Evolutionary conservation across 2,797 vertebrate genomes (phyloP).

Genomic region (Poecilia wingei): DNA sequence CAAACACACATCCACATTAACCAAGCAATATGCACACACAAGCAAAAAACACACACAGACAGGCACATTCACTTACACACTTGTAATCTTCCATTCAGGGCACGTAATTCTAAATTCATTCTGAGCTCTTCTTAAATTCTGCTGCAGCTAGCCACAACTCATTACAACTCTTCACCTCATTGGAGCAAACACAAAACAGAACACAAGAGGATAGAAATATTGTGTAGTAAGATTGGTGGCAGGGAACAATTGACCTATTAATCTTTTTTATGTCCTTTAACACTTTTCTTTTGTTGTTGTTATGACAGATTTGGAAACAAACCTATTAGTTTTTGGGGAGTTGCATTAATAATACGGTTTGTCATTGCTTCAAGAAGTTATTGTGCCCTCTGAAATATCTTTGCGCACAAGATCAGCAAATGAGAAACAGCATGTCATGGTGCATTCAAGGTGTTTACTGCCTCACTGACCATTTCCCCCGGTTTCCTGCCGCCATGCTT

Average conservation of each 20-base stretch:
- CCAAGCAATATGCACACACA: constrained; percentile 10
- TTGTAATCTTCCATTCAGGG: constrained; percentile 57
- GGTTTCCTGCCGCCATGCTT: neutral
- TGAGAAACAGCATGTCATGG: constrained; percentile 3
- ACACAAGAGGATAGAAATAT: constrained; percentile 10
- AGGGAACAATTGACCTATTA: constrained; percentile 7
- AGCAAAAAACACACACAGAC: neutral
- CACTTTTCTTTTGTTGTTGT: neutral
- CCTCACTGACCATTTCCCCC: neutral
- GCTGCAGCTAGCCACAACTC: constrained; percentile 61
- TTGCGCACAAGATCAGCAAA: constrained; percentile 10
- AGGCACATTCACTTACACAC: constrained; percentile 35
- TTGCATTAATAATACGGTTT: neutral
- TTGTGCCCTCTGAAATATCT: neutral
- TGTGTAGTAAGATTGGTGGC: neutral
- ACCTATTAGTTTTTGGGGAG: neutral
- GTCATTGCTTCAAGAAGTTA: constrained; percentile 24
- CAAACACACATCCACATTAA: constrained; percentile 12
- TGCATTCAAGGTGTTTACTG: constrained; percentile 14
- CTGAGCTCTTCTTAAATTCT: constrained; percentile 60
- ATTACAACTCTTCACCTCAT: constrained; percentile 49
- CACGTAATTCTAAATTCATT: constrained; percentile 66
- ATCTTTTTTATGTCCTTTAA: constrained; percentile 18
- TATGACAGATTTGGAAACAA: constrained; percentile 11
- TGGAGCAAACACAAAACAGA: constrained; percentile 44